phyloP scores from a whole-genome alignment of 2,888 invertebrate genomes.

The Junonia oenone region DNA sequence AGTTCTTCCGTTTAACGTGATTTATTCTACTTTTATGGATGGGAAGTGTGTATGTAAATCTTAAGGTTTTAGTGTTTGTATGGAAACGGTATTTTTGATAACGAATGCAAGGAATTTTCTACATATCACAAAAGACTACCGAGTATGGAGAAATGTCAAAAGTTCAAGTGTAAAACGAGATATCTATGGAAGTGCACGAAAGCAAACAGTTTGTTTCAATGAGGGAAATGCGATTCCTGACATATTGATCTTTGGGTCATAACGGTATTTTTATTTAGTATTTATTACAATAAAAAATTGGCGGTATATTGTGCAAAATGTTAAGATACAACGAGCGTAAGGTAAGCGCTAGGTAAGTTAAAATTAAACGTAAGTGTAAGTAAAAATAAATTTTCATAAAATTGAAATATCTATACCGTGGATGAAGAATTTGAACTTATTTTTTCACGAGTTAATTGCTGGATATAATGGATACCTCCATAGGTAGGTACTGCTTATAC shows the following conservation, averaged over 20 bases:
- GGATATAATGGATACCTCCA: too few species aligned
- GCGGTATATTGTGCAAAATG: not conserved
- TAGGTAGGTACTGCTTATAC: too few species aligned
- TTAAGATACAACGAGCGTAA: too few species aligned
- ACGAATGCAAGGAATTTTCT: constrained; percentile 12
- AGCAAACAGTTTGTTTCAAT: constrained; percentile 24
- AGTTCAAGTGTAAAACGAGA: constrained; percentile 26
- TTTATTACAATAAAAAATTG: too few species aligned
- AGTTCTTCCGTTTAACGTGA: not conserved
- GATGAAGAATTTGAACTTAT: too few species aligned
- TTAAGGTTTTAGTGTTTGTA: not conserved
- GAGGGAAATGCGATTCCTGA: constrained; percentile 24
- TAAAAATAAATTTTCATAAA: too few species aligned
- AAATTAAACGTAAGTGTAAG: too few species aligned
- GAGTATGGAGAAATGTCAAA: constrained; percentile 22
- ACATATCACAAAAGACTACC: constrained; percentile 16
- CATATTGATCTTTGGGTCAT: constrained; percentile 27
- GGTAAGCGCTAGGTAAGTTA: not conserved
- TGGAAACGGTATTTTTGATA: not conserved
- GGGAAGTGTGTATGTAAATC: not conserved
- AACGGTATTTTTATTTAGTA: constrained; percentile 23
- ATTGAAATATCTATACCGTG: too few species aligned
- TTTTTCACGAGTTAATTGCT: too few species aligned
- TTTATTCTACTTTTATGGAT: not conserved
- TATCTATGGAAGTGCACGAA: constrained; percentile 28